Percentiles rank a stretch among this genome's conserved stretches.
phyloP scores from a whole-genome alignment of 2,888 invertebrate genomes.

The Bugulina stolonifera region DNA sequence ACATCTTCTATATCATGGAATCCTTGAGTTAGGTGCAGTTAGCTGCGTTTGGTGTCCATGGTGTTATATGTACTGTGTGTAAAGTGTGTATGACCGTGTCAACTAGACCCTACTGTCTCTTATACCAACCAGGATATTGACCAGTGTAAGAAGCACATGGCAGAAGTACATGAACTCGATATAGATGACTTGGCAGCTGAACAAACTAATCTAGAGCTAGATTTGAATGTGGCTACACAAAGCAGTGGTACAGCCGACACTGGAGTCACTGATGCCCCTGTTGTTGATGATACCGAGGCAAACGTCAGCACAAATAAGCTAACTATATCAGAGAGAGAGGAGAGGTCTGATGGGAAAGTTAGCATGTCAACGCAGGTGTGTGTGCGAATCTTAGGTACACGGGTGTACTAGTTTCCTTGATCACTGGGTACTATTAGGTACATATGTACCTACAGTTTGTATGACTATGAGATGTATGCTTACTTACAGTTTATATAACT shows the following conservation, averaged over 20 bases:
- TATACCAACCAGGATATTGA: slow-evolving; percentile 44
- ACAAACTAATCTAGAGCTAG: background rate
- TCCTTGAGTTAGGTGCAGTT: too few relatives aligned
- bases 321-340: slow-evolving; percentile 5
- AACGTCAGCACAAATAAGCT: slow-evolving; percentile 26
- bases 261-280: slow-evolving; percentile 28
- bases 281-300: background rate
- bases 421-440: too few relatives aligned
- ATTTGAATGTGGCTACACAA: background rate
- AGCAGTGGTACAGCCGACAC: background rate
- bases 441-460: too few relatives aligned
- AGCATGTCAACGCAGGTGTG: slow-evolving; percentile 33
- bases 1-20: background rate
- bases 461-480: too few relatives aligned
- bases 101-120: too few relatives aligned
- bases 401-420: too few relatives aligned
- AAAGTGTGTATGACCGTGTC: too few relatives aligned
- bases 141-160: slow-evolving; percentile 49
- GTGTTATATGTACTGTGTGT: too few relatives aligned
- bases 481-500: too few relatives aligned
- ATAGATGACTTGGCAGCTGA: slow-evolving; percentile 7
- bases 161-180: slow-evolving; percentile 36
- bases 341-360: background rate
- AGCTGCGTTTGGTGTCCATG: too few relatives aligned
- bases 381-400: too few relatives aligned